Evolutionary conservation across 2,888 invertebrate species (phyloP).

Genomic region (Idaea aversata): DNA sequence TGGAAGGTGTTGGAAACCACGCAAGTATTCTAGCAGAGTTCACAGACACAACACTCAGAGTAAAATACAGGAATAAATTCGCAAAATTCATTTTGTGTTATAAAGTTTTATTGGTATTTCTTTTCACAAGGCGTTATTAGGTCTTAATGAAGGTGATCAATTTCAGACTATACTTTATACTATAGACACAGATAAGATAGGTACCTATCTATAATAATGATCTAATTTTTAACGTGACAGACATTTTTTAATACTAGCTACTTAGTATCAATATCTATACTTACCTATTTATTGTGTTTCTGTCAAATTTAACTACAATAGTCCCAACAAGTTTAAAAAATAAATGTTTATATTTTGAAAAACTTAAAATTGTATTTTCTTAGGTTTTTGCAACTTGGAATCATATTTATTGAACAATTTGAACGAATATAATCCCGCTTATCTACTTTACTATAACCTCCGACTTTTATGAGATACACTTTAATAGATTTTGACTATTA

Average conservation of each 20-base stretch:
- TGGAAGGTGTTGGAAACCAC: slow-evolving; percentile 38
- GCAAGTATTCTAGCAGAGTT: slow-evolving; percentile 24
- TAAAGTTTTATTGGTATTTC: background rate
- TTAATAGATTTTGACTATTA: too few relatives aligned
- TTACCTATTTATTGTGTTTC: too few relatives aligned
- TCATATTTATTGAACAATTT: too few relatives aligned
- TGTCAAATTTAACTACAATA: too few relatives aligned
- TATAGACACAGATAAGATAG: background rate
- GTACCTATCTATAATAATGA: background rate
- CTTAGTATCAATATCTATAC: too few relatives aligned
- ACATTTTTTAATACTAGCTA: background rate
- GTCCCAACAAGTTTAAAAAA: too few relatives aligned
- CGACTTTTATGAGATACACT: too few relatives aligned
- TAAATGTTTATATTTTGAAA: too few relatives aligned
- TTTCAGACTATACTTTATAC: background rate
- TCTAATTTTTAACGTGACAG: background rate
- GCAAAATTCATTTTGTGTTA: background rate
- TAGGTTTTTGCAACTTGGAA: too few relatives aligned
- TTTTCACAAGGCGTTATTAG: background rate
- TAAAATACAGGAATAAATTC: background rate
- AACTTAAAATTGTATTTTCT: too few relatives aligned
- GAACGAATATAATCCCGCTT: too few relatives aligned
- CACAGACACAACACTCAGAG: background rate
- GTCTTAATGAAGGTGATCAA: background rate
- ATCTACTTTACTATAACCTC: too few relatives aligned